Conservation (phyloP, 2,888 invertebrate species). For the Atethmia centrago region DNA sequence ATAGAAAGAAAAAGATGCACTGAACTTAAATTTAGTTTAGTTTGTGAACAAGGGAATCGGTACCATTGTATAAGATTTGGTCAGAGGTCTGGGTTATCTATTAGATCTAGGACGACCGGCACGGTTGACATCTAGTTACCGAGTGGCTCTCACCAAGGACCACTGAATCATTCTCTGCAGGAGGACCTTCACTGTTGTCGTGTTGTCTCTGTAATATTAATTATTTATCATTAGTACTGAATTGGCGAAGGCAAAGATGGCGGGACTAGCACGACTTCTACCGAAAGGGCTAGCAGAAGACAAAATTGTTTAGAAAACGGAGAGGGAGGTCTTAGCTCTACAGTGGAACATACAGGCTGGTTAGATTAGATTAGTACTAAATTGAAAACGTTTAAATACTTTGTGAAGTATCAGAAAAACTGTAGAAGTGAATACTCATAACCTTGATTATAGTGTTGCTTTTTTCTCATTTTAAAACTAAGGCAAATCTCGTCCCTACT, state of each 20-base stretch:
- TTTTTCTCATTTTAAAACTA: background rate
- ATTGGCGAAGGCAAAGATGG: background rate
- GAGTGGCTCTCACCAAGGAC: conserved; percentile 93
- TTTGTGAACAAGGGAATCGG: too few relatives aligned
- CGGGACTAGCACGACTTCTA: background rate
- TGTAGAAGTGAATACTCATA: background rate
- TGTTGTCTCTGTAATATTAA: conserved; percentile 92
- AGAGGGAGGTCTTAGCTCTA: background rate
- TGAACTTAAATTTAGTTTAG: too few relatives aligned
- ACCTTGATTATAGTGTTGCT: background rate
- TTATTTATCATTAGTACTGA: background rate
- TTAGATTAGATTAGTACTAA: background rate
- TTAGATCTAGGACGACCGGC: conserved; percentile 84
- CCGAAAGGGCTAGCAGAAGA: background rate
- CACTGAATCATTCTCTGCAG: conserved; percentile 92
- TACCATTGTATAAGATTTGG: conserved; percentile 41
- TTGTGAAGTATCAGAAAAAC: too few relatives aligned
- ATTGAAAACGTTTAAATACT: background rate
- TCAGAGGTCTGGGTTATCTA: conserved; percentile 32
- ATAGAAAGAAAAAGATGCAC: too few relatives aligned
- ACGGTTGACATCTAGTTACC: conserved; percentile 92
- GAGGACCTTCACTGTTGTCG: conserved; percentile 92
- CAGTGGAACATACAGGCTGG: background rate
- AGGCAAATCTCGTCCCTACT: background rate
- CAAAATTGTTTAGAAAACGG: background rate